Percentiles rank a stretch among this genome's conserved stretches.
Conservation (phyloP, 2,113 vertebrate genomes). For the Cyphomyrus discorhynchus region DNA sequence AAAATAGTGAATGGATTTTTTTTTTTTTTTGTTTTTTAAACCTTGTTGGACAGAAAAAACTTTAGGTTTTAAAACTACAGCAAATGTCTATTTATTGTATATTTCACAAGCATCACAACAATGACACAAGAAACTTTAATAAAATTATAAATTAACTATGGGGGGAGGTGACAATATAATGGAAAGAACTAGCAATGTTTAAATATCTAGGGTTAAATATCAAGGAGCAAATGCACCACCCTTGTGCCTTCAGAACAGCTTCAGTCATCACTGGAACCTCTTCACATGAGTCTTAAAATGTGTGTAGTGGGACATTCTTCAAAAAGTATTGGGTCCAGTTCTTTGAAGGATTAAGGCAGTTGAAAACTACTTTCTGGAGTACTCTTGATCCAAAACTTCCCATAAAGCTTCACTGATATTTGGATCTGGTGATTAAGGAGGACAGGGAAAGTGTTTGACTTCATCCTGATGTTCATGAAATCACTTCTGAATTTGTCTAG, state of each 20-base stretch:
- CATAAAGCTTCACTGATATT: background rate
- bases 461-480: background rate
- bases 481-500: background rate
- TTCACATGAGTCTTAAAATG: background rate
- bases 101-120: background rate
- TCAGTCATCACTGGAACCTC: background rate
- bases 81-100: background rate
- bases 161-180: background rate
- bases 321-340: background rate
- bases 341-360: background rate
- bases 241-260: background rate
- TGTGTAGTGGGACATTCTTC: background rate
- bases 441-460: background rate
- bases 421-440: background rate
- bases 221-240: background rate
- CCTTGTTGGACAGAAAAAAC: background rate
- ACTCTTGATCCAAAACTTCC: background rate
- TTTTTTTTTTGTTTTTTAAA: background rate
- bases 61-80: background rate
- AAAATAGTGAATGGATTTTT: background rate
- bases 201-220: background rate
- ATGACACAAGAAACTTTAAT: background rate
- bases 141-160: background rate
- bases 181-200: background rate
- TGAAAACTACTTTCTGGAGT: background rate